A percentile compares a stretch with the other conserved stretches of the same genome.
phyloP scores from a whole-genome alignment of 2,888 invertebrate genomes.

The Machimus rusticus region DNA sequence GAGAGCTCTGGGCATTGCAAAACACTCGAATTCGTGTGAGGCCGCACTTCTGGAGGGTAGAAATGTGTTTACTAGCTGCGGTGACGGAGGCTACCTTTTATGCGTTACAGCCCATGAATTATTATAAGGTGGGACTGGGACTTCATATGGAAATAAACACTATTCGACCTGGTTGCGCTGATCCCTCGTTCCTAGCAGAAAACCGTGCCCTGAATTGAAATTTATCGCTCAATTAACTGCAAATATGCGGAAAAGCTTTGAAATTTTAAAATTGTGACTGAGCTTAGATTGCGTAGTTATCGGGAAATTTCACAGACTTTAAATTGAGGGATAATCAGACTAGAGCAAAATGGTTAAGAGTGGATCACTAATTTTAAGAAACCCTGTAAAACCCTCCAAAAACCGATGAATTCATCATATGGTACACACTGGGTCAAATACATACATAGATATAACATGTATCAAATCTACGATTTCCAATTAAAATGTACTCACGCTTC shows the following conservation, averaged over 20 bases:
- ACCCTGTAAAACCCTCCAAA: no score
- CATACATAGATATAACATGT: no score
- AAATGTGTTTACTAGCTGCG: background rate
- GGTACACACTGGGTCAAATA: no score
- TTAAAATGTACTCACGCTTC: no score
- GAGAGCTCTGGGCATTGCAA: background rate
- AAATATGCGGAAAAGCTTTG: background rate
- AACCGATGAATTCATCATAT: no score
- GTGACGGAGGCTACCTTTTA: background rate
- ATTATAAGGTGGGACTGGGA: conserved; percentile 17
- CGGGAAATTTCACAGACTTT: background rate
- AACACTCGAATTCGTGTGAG: conserved; percentile 1
- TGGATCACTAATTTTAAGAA: no score
- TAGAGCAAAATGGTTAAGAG: no score
- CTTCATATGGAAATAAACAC: conserved; percentile 17
- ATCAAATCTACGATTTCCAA: no score
- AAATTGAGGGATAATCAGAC: background rate
- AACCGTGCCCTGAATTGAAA: background rate
- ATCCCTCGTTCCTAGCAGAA: conserved; percentile 14
- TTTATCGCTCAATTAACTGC: conserved; percentile 8
- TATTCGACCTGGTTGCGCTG: conserved; percentile 8
- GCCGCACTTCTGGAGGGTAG: background rate
- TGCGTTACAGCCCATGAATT: conserved; percentile 15
- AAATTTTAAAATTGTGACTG: background rate
- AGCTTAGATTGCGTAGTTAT: background rate